Evolutionary conservation across 1,140 invertebrate species (phyloP), one percentile per base, ranked within the genome.

Genomic region (Ceratina calcarata): DNA sequence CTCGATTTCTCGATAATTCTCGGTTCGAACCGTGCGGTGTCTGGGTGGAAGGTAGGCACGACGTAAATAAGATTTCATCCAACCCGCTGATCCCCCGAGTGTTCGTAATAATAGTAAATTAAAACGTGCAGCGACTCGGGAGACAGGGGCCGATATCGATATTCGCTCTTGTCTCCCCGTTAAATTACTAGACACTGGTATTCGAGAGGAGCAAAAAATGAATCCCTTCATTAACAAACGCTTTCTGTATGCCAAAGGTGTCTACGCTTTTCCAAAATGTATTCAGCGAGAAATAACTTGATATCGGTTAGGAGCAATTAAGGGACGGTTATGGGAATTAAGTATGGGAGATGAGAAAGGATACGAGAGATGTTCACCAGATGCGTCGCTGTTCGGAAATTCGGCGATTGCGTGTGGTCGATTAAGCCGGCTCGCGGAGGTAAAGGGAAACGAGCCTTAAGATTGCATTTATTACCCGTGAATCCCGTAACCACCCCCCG

Each of bases 391-490:
- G 27, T 32, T n/a, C 60, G 68, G 37, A 32, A 69, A 77, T 22
- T 76, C 22, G 15, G 12, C 3, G 0, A 15, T 3, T 1, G 18
- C 16, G 8, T 22, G 55, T 45, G 32, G 69, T 60, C 76, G n/a
- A 70, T 71, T 78, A 78, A 71, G 16, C 45, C 51, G 20, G 13
- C 20, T 22, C 15, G 32, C 20, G 60, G 53, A 53, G 22, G 37
- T 27, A 61, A 62, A 62, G 49, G 45, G 67, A 64, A 45, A 53
- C 65, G 57, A 73, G 68, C 62, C 80, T 85, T 76, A 77, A 81
- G 80, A 87, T 87, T 85, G 80, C 86, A 85, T 85, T 87, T 85
- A 87, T 87, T 87, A 87, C 69, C 53, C 64, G 57, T 27, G 65
- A 77, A 58, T 67, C 51, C 51, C 51, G 62, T 20, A 27, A 16